Conservation (phyloP, 1,140 invertebrate species). For the Drosophila takahashii region DNA sequence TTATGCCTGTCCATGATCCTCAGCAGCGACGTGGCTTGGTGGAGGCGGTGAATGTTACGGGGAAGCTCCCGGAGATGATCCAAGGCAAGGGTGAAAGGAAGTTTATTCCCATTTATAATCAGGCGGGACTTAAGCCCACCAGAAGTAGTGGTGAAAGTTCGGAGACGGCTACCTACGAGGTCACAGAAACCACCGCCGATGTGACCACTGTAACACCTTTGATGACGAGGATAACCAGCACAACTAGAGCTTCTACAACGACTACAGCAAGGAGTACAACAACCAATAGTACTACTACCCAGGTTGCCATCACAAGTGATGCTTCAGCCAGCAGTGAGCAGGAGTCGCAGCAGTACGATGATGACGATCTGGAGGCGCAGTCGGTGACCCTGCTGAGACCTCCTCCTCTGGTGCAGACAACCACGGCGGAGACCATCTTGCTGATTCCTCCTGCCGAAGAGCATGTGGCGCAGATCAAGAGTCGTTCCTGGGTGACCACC, state of each 20-base stretch:
- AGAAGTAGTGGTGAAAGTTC: conserved; percentile 46
- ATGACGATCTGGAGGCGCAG: conserved; percentile 77
- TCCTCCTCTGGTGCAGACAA: conserved; percentile 63
- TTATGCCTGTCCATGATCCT: conserved; percentile 86
- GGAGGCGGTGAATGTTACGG: conserved; percentile 63
- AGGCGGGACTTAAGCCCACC: conserved; percentile 35
- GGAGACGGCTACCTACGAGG: conserved; percentile 70
- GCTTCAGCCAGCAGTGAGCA: conserved; percentile 24
- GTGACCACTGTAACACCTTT: conserved; percentile 47
- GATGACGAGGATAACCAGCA: conserved; percentile 38
- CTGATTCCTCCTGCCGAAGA: conserved; percentile 81
- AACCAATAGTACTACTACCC: conserved; percentile 12
- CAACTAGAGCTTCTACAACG: conserved; percentile 32
- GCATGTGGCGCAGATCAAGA: conserved; percentile 76
- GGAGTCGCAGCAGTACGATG: conserved; percentile 64
- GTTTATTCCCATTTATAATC: conserved; percentile 56
- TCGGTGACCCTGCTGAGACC: conserved; percentile 72
- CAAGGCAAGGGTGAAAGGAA: conserved; percentile 35
- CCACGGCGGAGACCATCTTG: conserved; percentile 80
- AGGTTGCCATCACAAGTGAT: conserved; percentile 3
- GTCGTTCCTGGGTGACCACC: conserved; percentile 70
- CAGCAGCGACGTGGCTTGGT: conserved; percentile 67
- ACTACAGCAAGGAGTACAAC: conserved; percentile 20
- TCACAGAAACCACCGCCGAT: conserved; percentile 64
- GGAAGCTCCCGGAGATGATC: conserved; percentile 10